phyloP scores from a whole-genome alignment of 2,797 vertebrate species.

The Paguma larvata region DNA sequence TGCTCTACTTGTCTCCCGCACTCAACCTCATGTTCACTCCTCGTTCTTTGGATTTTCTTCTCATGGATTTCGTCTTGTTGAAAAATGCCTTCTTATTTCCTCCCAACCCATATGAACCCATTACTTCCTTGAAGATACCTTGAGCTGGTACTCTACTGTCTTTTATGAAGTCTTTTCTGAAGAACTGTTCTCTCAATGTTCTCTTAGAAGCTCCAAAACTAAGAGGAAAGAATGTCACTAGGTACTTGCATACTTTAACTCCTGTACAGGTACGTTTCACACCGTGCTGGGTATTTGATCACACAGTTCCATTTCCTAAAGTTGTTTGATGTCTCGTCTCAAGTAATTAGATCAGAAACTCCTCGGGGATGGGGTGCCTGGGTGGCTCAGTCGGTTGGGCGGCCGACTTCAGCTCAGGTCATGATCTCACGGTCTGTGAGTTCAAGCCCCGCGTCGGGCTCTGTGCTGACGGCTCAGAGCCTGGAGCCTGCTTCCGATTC shows the following conservation, averaged over 20 bases:
- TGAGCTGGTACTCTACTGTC: not conserved
- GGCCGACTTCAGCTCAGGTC: too few species aligned
- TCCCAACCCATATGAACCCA: not conserved
- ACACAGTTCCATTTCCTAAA: not conserved
- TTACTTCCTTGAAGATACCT: not conserved
- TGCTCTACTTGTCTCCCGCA: constrained; percentile 22
- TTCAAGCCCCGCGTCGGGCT: too few species aligned
- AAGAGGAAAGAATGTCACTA: not conserved
- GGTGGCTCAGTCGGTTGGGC: too few species aligned
- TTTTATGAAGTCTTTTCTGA: not conserved
- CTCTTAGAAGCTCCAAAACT: not conserved
- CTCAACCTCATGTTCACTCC: not conserved
- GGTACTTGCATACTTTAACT: not conserved
- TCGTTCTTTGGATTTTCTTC: not conserved
- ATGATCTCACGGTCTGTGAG: too few species aligned
- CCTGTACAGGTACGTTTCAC: too few species aligned
- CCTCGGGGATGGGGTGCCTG: too few species aligned
- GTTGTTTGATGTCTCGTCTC: not conserved
- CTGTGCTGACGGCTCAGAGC: too few species aligned
- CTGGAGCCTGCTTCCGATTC: too few species aligned
- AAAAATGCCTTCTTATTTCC: not conserved
- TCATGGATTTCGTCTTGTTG: not conserved
- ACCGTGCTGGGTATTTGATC: not conserved
- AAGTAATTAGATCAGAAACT: not conserved
- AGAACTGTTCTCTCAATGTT: not conserved